Base-by-base conservation (phyloP, 2,113 vertebrate genomes). In the Uropsilus gracilis region DNA sequence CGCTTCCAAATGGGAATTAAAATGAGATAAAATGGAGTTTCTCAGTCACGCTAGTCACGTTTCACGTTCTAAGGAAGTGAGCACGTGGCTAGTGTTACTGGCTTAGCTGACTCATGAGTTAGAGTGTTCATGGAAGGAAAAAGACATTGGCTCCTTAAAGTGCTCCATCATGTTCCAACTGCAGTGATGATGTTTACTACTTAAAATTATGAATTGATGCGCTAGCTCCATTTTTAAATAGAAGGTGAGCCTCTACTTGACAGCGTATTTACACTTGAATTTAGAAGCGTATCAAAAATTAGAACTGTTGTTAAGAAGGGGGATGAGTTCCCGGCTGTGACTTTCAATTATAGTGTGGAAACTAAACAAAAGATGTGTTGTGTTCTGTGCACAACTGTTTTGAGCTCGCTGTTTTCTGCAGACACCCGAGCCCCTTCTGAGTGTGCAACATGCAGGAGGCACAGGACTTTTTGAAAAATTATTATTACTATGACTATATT, bases 181-280 rank as follows among this genome's bases (percentile, higher is more conserved):
- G 71, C 22, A 48, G 61, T 73, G 89, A 80, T 92, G 44, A 42
- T 69, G 78, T 69, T 94, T 92, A 37, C 81, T 1, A 80, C 82
- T 87, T 71, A 76, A 78, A 80, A 44, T 91, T 53, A 69, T 12
- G 48, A 44, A 53, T 53, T 44, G 59, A 48, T 86, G 2, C 59
- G 50, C 66, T 72, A 53, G 84, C 71, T 69, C 92, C 32, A 77
- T 59, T 90, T 95, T 87, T 46, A 89, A 94, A 63, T 12, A 88
- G n/a, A 80, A 69, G 44, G 44, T 66, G 9, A 48, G 64, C 82
- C 63, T 84, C 9, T 59, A 64, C 48, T 63, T 86, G 68, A 81
- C 28, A 61, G n/a, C 30, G n/a, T 86, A 89, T 44, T 30, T 10
- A 50, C 66, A 75, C 84, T 86, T 96, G 90, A 44, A 75, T 48